Evolutionary conservation across 2,113 vertebrate genomes (phyloP).

Genomic region (Ondatra zibethicus): DNA sequence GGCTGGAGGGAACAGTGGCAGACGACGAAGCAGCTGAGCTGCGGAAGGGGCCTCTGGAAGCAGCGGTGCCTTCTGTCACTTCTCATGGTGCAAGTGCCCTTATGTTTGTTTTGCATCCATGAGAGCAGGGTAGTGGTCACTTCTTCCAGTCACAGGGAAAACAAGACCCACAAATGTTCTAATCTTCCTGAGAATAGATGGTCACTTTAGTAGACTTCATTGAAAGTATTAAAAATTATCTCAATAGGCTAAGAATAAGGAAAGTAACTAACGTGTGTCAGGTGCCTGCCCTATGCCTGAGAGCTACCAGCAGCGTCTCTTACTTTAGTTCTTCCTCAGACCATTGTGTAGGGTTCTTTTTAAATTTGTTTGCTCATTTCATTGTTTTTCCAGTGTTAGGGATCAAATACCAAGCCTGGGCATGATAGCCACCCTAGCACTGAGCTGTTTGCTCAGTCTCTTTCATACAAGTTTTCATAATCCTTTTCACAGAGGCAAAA

Average conservation of each 20-base stretch:
- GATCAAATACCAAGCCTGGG: not conserved
- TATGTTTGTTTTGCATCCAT: not conserved
- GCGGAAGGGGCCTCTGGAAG: not conserved
- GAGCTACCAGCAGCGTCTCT: not conserved
- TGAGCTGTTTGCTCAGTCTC: not conserved
- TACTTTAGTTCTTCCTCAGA: not conserved
- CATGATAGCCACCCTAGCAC: not conserved
- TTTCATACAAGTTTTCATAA: not conserved
- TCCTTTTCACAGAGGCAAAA: not conserved
- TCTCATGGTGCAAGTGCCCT: fast-evolving
- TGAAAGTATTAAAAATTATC: not conserved
- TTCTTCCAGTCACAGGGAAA: not conserved
- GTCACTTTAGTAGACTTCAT: slow-evolving; percentile 20
- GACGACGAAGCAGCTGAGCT: not conserved
- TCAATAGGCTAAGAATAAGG: not conserved
- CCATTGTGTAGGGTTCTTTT: not conserved
- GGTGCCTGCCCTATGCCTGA: not conserved
- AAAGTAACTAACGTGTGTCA: not conserved
- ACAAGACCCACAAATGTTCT: not conserved
- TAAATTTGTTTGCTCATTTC: not conserved
- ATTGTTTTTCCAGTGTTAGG: not conserved
- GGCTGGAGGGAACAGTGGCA: not conserved
- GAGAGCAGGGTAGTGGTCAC: not conserved
- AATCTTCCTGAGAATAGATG: not conserved
- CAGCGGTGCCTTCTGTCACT: not conserved